Evolutionary conservation across 2,113 vertebrate genomes (phyloP), one percentile per base, ranked within the genome.

Genomic region (Suricata suricatta): DNA sequence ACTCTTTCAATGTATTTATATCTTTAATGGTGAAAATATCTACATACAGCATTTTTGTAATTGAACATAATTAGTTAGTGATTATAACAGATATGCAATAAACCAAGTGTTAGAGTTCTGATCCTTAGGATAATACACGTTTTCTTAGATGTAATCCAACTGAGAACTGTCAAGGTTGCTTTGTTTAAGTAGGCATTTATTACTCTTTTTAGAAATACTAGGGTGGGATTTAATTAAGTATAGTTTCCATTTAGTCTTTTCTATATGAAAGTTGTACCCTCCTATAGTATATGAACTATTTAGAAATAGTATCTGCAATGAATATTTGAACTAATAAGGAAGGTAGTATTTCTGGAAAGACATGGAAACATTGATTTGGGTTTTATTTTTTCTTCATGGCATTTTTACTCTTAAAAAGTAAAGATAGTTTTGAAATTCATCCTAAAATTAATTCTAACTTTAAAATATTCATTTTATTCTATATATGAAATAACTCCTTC

Each of bases 151-250:
- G 2, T 3, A 85, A 1, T 88, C 69, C 38, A 66, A 23, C 38
- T 90, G 33, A 64, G 54, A 88, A 88, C 41, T 66, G 5, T 21
- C 47, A 96, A 50, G 31, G 68, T 81, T 64, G n/a, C 54, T 80
- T 86, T 97, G 4, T 80, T 85, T 91, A 90, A 66, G n/a, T 85
- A 82, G 50, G 13, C 47, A 47, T 88, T 69, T 31, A 72, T 96
- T 96, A 35, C n/a, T 95, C 29, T 82, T 93, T 96, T 91, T 15
- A 82, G 71, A 90, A 96, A 80, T 76, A 85, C 3, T 76, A 52
- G 71, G 3, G 1, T 77, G 93, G 82, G 41, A 76, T 90, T 93
- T 94, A 90, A 64, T 87, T 76, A 83, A 88, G 21, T 11, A 47
- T 81, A 33, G 31, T 88, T 96, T 87, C 69, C 44, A 33, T 95